Base-by-base conservation (phyloP, 2,797 vertebrate species). In the Scarus forsteni region DNA sequence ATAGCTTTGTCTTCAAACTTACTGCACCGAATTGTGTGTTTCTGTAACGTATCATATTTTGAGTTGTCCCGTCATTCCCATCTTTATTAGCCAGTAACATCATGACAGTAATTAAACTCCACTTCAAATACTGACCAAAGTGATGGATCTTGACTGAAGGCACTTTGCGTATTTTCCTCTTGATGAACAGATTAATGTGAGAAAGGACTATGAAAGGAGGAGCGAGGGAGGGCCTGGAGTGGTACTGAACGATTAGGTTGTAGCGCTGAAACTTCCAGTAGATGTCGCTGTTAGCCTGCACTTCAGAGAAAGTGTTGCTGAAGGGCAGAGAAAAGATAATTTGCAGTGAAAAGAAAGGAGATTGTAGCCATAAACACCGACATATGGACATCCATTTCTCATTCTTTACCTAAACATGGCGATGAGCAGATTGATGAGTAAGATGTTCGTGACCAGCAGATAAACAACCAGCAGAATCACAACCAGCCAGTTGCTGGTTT, bases 241-340 rank as follows among this genome's bases (percentile, higher is more conserved):
- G 96, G 76, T 97, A 98, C 83, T 96, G 94, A 60, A 96, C 94
- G 5, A 98, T 96, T 70, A 98, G 92, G 77, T 94, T 96, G 83
- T 96, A 98, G 42, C 97, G 95, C 83, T 98, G 97, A 51, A 96
- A 96, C 88, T 97, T 97, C 97, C 97, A 98, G 79, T 97, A 95
- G 70, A 91, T 95, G 84, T 98, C 97, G 1, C 97, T 97, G 88
- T 96, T 94, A 2, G 91, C 96, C 73, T 98, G 96, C 7, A 96
- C 95, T 80, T 96, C 95, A 75, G 82, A 80, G 80, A 98, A 98
- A 1, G 97, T 98, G 90, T 95, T 88, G 77, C 96, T 98, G 88
- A 8, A 16, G 40, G 2, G 56, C 45, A 73, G 16, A 65, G 57
- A 73, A 6, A 39, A 58, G n/a, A 35, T 39, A 9, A 11, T 11